These are phyloP conservation scores for Trimorus sp. DNA, from an alignment of 2,888 invertebrate genomes.

Conservation along the genomic window DNA sequence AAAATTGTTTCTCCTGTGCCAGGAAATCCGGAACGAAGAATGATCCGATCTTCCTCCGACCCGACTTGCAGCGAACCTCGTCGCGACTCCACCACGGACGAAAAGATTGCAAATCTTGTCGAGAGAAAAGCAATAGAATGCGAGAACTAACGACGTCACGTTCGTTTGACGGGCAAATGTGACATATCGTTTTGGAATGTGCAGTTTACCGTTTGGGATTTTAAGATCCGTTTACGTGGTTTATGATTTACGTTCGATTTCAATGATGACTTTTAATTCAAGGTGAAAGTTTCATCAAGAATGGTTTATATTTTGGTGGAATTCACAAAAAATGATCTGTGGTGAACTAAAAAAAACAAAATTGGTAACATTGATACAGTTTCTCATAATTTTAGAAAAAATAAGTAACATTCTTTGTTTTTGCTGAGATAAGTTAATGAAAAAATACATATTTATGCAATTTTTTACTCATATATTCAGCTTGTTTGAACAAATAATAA, in stretches of 20 bases:
- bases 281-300: neutral
- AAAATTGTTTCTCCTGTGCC: constrained; percentile 75
- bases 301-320: neutral
- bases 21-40: constrained; percentile 78
- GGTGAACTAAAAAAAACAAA: too few species aligned
- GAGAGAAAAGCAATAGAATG: constrained; percentile 15
- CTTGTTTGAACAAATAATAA: too few species aligned
- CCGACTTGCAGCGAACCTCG: constrained; percentile 69
- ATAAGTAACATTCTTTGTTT: too few species aligned
- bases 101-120: constrained; percentile 31
- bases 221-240: constrained; percentile 1
- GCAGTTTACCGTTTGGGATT: constrained; percentile 2
- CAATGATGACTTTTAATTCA: neutral
- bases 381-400: too few species aligned
- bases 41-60: constrained; percentile 73
- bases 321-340: too few species aligned
- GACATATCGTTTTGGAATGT: constrained; percentile 15
- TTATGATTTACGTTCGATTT: neutral
- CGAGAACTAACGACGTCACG: neutral
- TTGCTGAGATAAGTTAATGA: too few species aligned
- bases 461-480: too few species aligned
- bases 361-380: too few species aligned
- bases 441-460: too few species aligned
- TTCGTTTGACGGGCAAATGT: too few species aligned
- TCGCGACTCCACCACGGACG: constrained; percentile 69